Evolutionary conservation across 2,113 vertebrate genomes (phyloP), one percentile per base, ranked within the genome.

Genomic region (Brevimyrus niger): DNA sequence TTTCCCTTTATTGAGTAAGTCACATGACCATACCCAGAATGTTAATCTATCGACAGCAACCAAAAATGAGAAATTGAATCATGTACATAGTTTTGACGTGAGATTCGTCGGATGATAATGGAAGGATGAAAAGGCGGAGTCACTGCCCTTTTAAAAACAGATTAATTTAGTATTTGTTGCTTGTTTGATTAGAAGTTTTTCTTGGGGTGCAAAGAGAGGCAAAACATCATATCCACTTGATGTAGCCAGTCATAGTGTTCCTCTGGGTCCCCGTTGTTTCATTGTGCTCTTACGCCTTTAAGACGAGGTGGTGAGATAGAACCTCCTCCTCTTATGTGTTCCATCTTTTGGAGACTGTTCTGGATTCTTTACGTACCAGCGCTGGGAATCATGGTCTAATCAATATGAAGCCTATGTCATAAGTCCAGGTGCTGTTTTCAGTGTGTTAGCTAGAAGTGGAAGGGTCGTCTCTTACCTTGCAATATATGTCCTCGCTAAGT

Each of bases 361-460:
- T 88, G 38, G 27, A 53, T 92, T 93, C 93, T 94, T 91, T 96
- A 91, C 94, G 69, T 80, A 38, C 73, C 93, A 93, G 94, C 92
- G 51, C 55, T 90, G 53, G 87, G 91, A 91, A 89, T 90, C 88
- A 58, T 15, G 47, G 13, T 84, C 6, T 55, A 55, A 38, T 89
- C 76, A 89, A 61, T 47, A 83, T 23, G 23, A 89, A 58, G n/a
- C 35, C 9, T 23, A 21, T 23, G 23, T 48, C 58, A 17, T 83
- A 83, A 88, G 76, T 87, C 86, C 73, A 80, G 73, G 17, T 76
- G 61, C n/a, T 50, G 83, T 84, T 35, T 73, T 91, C 35, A 90
- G 53, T 51, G 88, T 76, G 91, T 86, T 91, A 83, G 31, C 53
- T 90, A 88, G 90, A 89, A 73, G 89, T 35, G 65, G 27, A 46